phyloP scores from a whole-genome alignment of 1,140 invertebrate species.

The Cyclargus thomasi region DNA sequence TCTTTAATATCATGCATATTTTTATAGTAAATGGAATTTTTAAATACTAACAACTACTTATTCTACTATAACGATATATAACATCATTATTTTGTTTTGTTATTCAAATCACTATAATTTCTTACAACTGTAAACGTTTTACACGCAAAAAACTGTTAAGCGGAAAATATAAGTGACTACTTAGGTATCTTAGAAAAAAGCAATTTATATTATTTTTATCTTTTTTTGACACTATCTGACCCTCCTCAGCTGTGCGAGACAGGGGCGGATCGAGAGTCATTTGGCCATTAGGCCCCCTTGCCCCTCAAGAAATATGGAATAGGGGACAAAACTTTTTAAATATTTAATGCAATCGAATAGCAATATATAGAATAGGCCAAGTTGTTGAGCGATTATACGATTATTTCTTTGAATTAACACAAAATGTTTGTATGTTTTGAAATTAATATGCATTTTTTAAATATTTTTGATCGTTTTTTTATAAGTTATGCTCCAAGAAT shows the following conservation, averaged over 20 bases:
- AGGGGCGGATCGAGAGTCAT: conserved; percentile 54
- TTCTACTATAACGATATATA: too few relatives aligned
- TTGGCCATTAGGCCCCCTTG: conserved; percentile 28
- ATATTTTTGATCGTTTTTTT: too few relatives aligned
- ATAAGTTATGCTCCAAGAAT: too few relatives aligned
- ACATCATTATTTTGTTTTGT: too few relatives aligned
- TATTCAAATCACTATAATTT: too few relatives aligned
- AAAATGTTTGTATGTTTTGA: background rate
- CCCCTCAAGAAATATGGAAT: conserved; percentile 30
- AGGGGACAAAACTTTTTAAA: conserved; percentile 20
- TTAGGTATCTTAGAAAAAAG: conserved; percentile 38
- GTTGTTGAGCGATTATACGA: background rate
- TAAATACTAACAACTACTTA: too few relatives aligned
- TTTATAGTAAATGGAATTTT: too few relatives aligned
- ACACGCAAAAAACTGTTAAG: too few relatives aligned
- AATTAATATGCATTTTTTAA: background rate
- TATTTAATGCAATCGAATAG: conserved; percentile 15
- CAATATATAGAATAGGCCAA: background rate
- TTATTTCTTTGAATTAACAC: background rate
- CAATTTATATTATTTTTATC: conserved; percentile 75
- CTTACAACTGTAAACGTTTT: too few relatives aligned
- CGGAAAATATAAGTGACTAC: conserved; percentile 11
- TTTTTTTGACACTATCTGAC: conserved; percentile 75
- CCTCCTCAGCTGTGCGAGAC: conserved; percentile 54
- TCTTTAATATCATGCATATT: too few relatives aligned